A percentile compares a stretch with the other conserved stretches of the same genome.
These are phyloP conservation scores for Emydocephalus ijimae DNA, from an alignment of 2,113 vertebrate species.

Conservation along the genomic window DNA sequence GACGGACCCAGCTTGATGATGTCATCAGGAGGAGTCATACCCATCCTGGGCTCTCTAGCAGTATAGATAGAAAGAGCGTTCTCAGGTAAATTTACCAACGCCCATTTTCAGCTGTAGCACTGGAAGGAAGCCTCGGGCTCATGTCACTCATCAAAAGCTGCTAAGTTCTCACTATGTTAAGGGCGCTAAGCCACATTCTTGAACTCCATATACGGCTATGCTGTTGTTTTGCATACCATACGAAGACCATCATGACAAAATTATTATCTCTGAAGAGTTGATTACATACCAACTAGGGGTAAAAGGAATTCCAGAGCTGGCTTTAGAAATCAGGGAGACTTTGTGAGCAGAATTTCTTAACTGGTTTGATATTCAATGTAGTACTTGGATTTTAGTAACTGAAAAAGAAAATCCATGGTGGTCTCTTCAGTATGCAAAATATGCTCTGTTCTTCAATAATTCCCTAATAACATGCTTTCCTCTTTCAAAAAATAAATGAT, in stretches of 20 bases:
- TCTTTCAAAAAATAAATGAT: constrained; percentile 8
- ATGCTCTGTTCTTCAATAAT: not conserved
- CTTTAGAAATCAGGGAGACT: not conserved
- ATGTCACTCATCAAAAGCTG: not conserved
- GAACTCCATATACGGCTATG: not conserved
- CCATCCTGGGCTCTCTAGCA: too few species aligned
- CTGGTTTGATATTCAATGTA: not conserved
- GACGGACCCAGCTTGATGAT: too few species aligned
- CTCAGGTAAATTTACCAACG: too few species aligned
- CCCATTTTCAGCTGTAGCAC: not conserved
- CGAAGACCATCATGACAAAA: not conserved
- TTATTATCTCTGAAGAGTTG: not conserved
- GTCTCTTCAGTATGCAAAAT: not conserved
- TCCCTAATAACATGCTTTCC: fast-evolving
- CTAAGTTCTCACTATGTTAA: not conserved
- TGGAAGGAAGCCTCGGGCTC: not conserved
- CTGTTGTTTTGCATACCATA: not conserved
- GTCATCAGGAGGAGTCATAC: too few species aligned
- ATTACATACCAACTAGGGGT: not conserved
- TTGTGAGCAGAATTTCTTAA: not conserved
- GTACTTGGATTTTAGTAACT: not conserved
- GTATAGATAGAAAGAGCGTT: too few species aligned
- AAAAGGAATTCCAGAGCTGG: not conserved
- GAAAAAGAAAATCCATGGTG: not conserved
- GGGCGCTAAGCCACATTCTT: not conserved